phyloP scores from a whole-genome alignment of 2,113 vertebrate genomes.

The Aegithalos caudatus region DNA sequence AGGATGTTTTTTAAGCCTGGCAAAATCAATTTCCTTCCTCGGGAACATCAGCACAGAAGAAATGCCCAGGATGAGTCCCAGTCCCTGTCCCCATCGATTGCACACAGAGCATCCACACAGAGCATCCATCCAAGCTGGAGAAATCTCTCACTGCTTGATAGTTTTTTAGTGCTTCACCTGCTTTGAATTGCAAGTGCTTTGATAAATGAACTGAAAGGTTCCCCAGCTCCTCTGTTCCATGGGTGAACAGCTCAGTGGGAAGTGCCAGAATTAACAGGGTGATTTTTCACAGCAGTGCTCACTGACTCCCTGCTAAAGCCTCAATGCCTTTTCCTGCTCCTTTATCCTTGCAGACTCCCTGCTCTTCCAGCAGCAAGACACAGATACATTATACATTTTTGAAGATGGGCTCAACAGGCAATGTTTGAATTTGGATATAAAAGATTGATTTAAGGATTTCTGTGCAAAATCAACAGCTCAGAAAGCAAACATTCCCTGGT shows the following conservation, averaged over 20 bases:
- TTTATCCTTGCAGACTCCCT: background rate
- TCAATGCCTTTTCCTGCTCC: background rate
- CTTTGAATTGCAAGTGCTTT: background rate
- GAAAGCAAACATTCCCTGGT: background rate
- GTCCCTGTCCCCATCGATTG: background rate
- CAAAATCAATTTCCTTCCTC: background rate
- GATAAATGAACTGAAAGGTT: background rate
- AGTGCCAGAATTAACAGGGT: background rate
- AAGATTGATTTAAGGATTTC: background rate
- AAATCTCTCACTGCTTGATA: background rate
- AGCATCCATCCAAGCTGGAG: too few species aligned
- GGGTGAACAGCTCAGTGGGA: background rate
- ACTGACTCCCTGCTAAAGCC: background rate
- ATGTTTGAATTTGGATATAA: background rate
- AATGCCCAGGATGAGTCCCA: background rate
- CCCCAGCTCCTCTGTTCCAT: background rate
- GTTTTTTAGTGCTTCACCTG: background rate
- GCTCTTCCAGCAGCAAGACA: background rate
- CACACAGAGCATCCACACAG: background rate
- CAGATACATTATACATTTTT: fast-evolving
- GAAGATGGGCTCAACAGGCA: background rate
- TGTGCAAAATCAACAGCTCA: background rate
- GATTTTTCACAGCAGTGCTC: background rate
- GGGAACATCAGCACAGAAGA: background rate
- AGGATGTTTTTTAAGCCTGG: background rate